Evolutionary conservation across 1,140 invertebrate genomes (phyloP), one percentile per base, ranked within the genome.

Genomic region (Drosophila oshimai): DNA sequence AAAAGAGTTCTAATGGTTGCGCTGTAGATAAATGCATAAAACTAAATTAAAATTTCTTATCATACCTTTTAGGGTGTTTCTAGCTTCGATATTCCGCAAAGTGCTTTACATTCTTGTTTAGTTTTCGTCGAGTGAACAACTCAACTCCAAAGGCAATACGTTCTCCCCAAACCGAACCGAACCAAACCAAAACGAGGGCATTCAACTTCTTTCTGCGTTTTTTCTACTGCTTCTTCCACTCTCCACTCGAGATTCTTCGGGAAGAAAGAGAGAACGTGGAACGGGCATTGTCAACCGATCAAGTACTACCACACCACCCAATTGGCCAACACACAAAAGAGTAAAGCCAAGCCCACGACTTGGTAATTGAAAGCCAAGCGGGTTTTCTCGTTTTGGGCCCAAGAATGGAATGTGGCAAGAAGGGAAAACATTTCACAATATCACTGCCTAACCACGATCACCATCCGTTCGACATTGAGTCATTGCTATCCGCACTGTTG

Each of bases 121-220:
- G 71, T 77, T 65, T 36, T 42, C 29, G 6, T 39, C 39, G 22
- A 58, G 42, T 42, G 45, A 36, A 31, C 57, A 61, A 54, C 60
- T 50, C n/a, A n/a, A n/a, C n/a, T n/a, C n/a, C n/a, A n/a, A n/a
- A n/a, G n/a, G n/a, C n/a, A n/a, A n/a, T n/a, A n/a, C n/a, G n/a
- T n/a, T n/a, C n/a, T n/a, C n/a, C n/a, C n/a, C n/a, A n/a, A n/a
- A n/a, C n/a, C n/a, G n/a, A n/a, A n/a, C n/a, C n/a, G n/a, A n/a
- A n/a, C 50, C 57, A 69, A 42, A 46, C 61, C 41, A 53, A 71
- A 62, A 55, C 58, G 73, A 87, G 81, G 83, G 41, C 76, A 81
- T 81, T 87, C 58, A 87, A 87, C 81, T 77, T 81, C 39, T 64
- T 79, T 64, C 18, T 18, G 12, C 17, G 41, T 37, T 42, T 64